These are phyloP conservation scores for Lates japonicus DNA, from an alignment of 2,797 vertebrate species.

Conservation along the genomic window DNA sequence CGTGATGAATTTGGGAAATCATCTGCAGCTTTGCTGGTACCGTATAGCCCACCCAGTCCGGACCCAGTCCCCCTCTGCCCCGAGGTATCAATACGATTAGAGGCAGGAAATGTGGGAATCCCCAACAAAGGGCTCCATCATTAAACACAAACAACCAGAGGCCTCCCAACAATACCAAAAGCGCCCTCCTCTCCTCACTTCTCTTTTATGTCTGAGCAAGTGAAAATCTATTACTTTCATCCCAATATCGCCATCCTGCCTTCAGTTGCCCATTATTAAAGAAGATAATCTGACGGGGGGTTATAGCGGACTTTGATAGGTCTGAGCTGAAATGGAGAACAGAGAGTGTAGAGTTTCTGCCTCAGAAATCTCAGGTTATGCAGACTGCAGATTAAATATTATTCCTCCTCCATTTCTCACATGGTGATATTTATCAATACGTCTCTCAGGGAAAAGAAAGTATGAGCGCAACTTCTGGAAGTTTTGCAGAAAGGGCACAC, in stretches of 20 bases:
- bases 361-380: constrained; percentile 28
- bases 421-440: constrained; percentile 39
- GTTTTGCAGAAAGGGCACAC: background rate
- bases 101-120: constrained; percentile 87
- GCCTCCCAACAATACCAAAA: constrained; percentile 74
- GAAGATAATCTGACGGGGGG: constrained; percentile 57
- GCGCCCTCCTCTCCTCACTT: constrained; percentile 56
- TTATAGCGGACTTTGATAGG: constrained; percentile 36
- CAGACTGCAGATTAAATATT: constrained; percentile 38
- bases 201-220: constrained; percentile 74
- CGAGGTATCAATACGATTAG: constrained; percentile 83
- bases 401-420: constrained; percentile 48
- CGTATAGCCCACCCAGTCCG: constrained; percentile 84
- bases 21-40: constrained; percentile 83
- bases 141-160: constrained; percentile 84
- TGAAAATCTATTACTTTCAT: constrained; percentile 79
- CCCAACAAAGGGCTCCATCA: constrained; percentile 82
- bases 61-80: constrained; percentile 65
- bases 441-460: background rate
- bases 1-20: constrained; percentile 87
- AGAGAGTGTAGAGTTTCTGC: constrained; percentile 39
- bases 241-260: constrained; percentile 59
- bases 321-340: constrained; percentile 40
- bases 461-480: background rate
- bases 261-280: constrained; percentile 63